A percentile compares a stretch with the other conserved stretches of the same genome.
phyloP scores from a whole-genome alignment of 2,888 invertebrate species.

The Dendrolimus pini region DNA sequence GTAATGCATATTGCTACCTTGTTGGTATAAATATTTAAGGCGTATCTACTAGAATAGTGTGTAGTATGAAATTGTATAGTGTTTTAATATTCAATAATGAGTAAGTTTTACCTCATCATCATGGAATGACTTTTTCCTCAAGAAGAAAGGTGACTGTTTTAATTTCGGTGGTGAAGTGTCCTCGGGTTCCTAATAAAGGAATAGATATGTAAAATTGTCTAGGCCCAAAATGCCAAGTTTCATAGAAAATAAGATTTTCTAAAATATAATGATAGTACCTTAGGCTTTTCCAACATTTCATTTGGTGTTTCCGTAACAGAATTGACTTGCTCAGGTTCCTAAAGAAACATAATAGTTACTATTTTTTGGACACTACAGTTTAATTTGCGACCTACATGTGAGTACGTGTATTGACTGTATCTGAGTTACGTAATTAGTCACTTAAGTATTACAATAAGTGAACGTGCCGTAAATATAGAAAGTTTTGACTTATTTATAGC shows the following conservation, averaged over 20 bases:
- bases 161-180: constrained; percentile 27
- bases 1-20: too few species aligned
- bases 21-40: too few species aligned
- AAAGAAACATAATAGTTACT: constrained; percentile 5
- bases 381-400: too few species aligned
- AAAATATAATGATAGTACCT: constrained; percentile 9
- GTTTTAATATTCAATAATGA: constrained; percentile 2
- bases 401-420: too few species aligned
- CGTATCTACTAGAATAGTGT: too few species aligned
- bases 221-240: too few species aligned
- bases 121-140: constrained; percentile 30
- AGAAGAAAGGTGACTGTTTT: constrained; percentile 30
- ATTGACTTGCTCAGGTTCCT: constrained; percentile 11
- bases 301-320: constrained; percentile 9
- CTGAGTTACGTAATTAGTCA: too few species aligned
- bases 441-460: too few species aligned
- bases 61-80: neutral
- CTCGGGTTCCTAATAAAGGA: constrained; percentile 29
- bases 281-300: constrained; percentile 9
- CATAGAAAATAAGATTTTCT: too few species aligned
- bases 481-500: too few species aligned
- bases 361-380: constrained; percentile 2
- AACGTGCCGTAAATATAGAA: too few species aligned
- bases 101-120: constrained; percentile 31
- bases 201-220: neutral